These are phyloP conservation scores for Panopea generosa DNA, from an alignment of 2,888 invertebrate species.

Conservation along the genomic window DNA sequence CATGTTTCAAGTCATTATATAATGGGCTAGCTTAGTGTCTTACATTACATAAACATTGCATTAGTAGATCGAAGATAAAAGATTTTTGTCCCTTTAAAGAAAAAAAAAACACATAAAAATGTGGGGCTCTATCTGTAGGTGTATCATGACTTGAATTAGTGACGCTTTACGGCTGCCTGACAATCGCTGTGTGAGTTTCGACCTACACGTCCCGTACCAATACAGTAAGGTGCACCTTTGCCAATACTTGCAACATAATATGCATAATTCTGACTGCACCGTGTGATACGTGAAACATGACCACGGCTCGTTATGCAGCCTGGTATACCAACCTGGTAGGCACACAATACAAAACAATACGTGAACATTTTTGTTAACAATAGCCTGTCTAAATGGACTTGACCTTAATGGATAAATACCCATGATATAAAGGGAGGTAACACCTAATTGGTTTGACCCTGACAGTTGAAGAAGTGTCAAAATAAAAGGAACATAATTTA, in stretches of 20 bases:
- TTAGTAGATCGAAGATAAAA: conserved; percentile 36
- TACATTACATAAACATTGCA: conserved; percentile 20
- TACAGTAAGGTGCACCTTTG: background rate
- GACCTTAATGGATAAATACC: conserved; percentile 35
- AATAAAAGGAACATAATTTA: too few relatives aligned
- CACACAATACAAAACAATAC: conserved; percentile 10
- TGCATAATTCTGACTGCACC: conserved; percentile 17
- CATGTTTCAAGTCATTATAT: too few relatives aligned
- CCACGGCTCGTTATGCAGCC: conserved; percentile 5
- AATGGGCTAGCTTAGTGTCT: too few relatives aligned
- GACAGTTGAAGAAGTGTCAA: too few relatives aligned
- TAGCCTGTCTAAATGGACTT: conserved; percentile 25
- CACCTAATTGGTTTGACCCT: too few relatives aligned
- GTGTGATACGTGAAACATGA: conserved; percentile 8
- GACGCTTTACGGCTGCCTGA: conserved; percentile 32
- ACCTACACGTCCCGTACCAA: conserved; percentile 19
- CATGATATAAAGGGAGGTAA: conserved; percentile 15
- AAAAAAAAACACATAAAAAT: conserved; percentile 21
- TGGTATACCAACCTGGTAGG: background rate
- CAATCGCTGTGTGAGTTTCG: conserved; percentile 46
- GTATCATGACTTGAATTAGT: conserved; percentile 53
- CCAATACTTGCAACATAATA: conserved; percentile 33
- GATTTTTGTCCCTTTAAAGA: conserved; percentile 17
- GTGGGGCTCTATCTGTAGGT: conserved; percentile 32
- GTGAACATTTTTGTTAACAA: conserved; percentile 23